These are phyloP conservation scores for Trachymyrmex septentrionalis DNA, from an alignment of 1,140 invertebrate genomes.

Conservation along the genomic window DNA sequence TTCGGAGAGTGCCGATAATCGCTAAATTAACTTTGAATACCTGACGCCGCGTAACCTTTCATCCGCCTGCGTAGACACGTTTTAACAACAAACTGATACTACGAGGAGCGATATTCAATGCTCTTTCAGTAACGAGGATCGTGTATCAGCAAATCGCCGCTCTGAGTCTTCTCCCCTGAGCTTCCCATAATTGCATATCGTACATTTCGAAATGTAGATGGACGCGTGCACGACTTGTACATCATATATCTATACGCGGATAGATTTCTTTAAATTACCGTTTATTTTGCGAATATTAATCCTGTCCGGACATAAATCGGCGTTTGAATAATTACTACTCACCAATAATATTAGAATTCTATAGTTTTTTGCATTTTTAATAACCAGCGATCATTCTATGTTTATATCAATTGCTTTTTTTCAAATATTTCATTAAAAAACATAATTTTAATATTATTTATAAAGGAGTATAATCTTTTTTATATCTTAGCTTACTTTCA, in stretches of 20 bases:
- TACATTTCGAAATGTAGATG: conserved; percentile 58
- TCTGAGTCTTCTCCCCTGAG: conserved; percentile 58
- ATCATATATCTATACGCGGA: conserved; percentile 1
- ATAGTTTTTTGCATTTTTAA: not conserved
- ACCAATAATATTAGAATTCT: too few relatives aligned
- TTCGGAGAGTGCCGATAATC: conserved; percentile 77
- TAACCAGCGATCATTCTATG: not conserved
- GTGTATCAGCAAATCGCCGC: conserved; percentile 63
- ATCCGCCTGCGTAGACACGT: conserved; percentile 63
- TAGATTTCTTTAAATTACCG: conserved; percentile 27
- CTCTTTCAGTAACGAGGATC: conserved; percentile 56
- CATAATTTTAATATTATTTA: not conserved
- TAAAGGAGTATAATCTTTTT: not conserved
- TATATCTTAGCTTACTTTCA: not conserved
- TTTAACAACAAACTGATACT: conserved; percentile 77
- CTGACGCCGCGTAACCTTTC: conserved; percentile 63
- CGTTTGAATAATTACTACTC: conserved; percentile 25
- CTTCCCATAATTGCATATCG: conserved; percentile 63
- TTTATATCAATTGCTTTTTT: not conserved
- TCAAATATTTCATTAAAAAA: not conserved
- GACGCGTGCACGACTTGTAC: not conserved
- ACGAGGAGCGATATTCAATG: conserved; percentile 54
- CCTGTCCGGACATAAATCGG: not conserved
- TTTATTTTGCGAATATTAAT: conserved; percentile 33
- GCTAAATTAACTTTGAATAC: conserved; percentile 79